These are phyloP conservation scores for Neopelma chrysocephalum DNA, from an alignment of 2,797 vertebrate genomes.

Conservation along the genomic window DNA sequence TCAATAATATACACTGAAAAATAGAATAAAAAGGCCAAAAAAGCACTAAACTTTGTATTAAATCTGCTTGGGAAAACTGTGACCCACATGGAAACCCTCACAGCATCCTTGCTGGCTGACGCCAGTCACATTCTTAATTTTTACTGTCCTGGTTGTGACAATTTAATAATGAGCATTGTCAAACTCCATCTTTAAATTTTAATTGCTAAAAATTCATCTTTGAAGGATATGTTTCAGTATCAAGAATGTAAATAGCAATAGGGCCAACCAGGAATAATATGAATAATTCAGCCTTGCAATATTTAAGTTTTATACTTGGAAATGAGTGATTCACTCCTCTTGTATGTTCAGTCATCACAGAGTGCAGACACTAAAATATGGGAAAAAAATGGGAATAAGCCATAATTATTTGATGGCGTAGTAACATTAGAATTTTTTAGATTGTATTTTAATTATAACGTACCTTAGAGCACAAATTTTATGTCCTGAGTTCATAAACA, in stretches of 20 bases:
- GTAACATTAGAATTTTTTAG: neutral
- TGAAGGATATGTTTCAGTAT: slow-evolving; percentile 46
- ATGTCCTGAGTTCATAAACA: neutral
- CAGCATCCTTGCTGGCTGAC: neutral
- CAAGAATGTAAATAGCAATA: slow-evolving; percentile 41
- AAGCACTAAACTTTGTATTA: neutral
- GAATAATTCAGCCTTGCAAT: slow-evolving; percentile 17
- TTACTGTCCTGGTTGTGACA: neutral
- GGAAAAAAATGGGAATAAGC: neutral
- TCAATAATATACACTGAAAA: neutral
- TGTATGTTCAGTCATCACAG: neutral
- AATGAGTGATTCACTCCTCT: neutral
- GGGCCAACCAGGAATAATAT: neutral
- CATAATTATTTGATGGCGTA: slow-evolving; percentile 1
- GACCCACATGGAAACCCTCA: neutral
- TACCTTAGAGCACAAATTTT: neutral
- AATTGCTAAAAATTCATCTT: slow-evolving; percentile 33
- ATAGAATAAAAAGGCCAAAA: neutral
- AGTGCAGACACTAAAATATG: neutral
- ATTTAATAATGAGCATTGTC: neutral
- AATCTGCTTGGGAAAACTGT: neutral
- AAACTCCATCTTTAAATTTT: slow-evolving; percentile 35
- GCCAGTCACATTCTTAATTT: neutral
- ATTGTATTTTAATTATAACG: neutral
- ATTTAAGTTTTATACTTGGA: slow-evolving; percentile 26